These are phyloP conservation scores for Camponotus vicinus DNA, from an alignment of 1,140 invertebrate species.

Conservation along the genomic window DNA sequence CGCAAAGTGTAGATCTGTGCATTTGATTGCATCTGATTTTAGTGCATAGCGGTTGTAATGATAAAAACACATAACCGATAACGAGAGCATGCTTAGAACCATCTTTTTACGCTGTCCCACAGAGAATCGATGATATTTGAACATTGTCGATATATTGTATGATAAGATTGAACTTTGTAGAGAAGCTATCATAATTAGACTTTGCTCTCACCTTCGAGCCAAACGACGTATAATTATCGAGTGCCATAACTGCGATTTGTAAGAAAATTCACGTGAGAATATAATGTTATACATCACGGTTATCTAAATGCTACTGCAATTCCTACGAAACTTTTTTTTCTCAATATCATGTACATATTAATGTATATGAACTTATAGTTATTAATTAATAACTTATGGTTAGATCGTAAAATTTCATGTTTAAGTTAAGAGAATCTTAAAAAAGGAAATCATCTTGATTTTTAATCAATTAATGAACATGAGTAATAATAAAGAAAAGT, in stretches of 20 bases:
- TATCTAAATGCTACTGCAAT: slow-evolving; percentile 22
- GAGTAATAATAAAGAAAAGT: slow-evolving; percentile 15
- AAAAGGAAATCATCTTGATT: neutral
- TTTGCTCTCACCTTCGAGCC: slow-evolving; percentile 4
- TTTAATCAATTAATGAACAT: slow-evolving; percentile 13
- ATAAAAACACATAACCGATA: slow-evolving; percentile 55
- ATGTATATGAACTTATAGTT: neutral
- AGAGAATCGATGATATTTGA: slow-evolving; percentile 29
- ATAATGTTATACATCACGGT: neutral
- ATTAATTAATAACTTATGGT: slow-evolving; percentile 27
- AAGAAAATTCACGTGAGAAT: slow-evolving; percentile 6
- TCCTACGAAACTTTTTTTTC: neutral
- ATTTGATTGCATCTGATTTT: slow-evolving; percentile 18
- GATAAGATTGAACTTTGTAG: slow-evolving; percentile 54
- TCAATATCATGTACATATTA: neutral
- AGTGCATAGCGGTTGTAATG: slow-evolving; percentile 5
- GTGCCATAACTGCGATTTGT: slow-evolving; percentile 35
- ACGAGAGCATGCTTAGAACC: slow-evolving; percentile 57
- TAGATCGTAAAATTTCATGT: slow-evolving; percentile 8
- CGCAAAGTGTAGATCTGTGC: neutral
- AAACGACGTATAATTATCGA: slow-evolving; percentile 45
- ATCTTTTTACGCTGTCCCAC: slow-evolving; percentile 7
- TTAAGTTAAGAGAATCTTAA: neutral
- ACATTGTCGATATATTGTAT: slow-evolving; percentile 61
- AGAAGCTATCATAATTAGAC: slow-evolving; percentile 52